Base-by-base conservation (phyloP, 2,888 invertebrate genomes). In the Scaptomyza flava region DNA sequence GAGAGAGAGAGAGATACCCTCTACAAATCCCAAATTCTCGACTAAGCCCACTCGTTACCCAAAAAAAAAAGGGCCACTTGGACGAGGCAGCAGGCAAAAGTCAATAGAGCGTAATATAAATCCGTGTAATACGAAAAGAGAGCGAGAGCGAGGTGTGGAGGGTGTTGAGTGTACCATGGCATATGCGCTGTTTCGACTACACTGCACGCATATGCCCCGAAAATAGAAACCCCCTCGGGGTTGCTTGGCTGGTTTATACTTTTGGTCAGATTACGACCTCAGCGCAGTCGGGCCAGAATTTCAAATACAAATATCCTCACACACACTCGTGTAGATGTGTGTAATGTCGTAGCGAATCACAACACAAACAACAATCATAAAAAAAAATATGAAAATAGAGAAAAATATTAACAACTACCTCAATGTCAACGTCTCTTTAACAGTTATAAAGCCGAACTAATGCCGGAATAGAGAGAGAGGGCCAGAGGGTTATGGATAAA, bases 211-310 rank as follows among this genome's bases (percentile, higher is more conserved):
- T 80, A 76, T 77, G 86, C 68, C 60, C 48, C 52, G 70, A 61
- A 71, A 79, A 58, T 58, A 45, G 62, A 77, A 78, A 74, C 70
- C 80, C 79, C 77, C 79, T 77, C 76, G 62, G 72, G 76, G 65
- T 79, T 84, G 75, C 56, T 58, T 56, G 33, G 59, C 72, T 77
- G 83, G 81, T 87, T 89, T 82, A 81, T 83, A 86, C 78, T 90
- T 90, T 89, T 90, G 91, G 91, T 91, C 85, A 89, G 90, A 90
- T 90, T 91, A 87, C 89, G 91, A 90, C 90, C 91, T 90, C 90
- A 91, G 81, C 71, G 47, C 68, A 68, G 78, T 70, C 20, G 60
- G 61, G 68, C 61, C 66, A 42, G 71, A 45, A 62, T 79, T 47
- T 47, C 60, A 12, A 27, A 43, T 23, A 23, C 2, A 23, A 23